phyloP scores from a whole-genome alignment of 2,797 vertebrate species.

The Masticophis lateralis region DNA sequence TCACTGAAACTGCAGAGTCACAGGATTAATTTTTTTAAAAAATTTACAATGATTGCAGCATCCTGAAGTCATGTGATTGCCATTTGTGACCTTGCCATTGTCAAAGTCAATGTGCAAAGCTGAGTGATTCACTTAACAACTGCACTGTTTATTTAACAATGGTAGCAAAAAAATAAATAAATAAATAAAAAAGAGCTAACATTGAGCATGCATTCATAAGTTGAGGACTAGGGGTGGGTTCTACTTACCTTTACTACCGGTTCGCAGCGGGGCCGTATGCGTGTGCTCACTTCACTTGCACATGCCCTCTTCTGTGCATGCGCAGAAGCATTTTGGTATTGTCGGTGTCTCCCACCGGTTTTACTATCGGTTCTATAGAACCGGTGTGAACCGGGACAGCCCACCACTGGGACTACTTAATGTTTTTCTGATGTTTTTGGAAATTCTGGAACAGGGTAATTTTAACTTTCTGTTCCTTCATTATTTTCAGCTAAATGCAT shows the following conservation, averaged over 20 bases:
- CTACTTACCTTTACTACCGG: too few relatives aligned
- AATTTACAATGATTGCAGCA: background rate
- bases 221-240: too few relatives aligned
- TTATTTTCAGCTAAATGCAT: background rate
- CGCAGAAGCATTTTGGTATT: too few relatives aligned
- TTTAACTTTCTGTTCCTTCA: background rate
- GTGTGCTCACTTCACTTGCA: accelerated
- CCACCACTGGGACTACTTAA: background rate
- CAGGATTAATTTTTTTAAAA: background rate
- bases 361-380: too few relatives aligned
- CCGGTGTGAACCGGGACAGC: too few relatives aligned
- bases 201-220: background rate
- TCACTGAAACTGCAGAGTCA: background rate
- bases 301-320: too few relatives aligned
- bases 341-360: too few relatives aligned
- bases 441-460: background rate
- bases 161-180: background rate
- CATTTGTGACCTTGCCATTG: background rate
- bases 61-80: background rate
- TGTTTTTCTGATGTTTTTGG: background rate
- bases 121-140: background rate
- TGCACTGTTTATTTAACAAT: background rate
- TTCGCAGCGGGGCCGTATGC: too few relatives aligned
- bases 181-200: background rate
- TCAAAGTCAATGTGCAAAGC: background rate